Evolutionary conservation across 2,888 invertebrate genomes (phyloP), one percentile per base, ranked within the genome.

Genomic region (Alloscopus bannaensis): DNA sequence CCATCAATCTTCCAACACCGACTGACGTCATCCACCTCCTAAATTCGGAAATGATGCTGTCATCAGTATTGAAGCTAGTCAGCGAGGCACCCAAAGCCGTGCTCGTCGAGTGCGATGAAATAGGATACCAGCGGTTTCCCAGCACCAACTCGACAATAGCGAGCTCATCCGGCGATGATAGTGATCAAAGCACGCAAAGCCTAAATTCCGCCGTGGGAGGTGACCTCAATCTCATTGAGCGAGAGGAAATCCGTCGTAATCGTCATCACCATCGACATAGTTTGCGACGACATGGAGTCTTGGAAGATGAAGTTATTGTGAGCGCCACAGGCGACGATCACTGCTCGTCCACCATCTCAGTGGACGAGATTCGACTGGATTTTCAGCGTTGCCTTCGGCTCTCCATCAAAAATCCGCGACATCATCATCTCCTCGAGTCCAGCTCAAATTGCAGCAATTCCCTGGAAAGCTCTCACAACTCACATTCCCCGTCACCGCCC

Each of bases 11-110:
- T n/a, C n/a, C n/a, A n/a, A n/a, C n/a, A n/a, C n/a, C n/a, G n/a
- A n/a, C n/a, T n/a, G n/a, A n/a, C n/a, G n/a, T n/a, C n/a, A n/a
- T n/a, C n/a, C n/a, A n/a, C n/a, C n/a, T n/a, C n/a, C n/a, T n/a
- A n/a, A n/a, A n/a, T n/a, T n/a, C n/a, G n/a, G n/a, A n/a, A n/a
- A n/a, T n/a, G n/a, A n/a, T n/a, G n/a, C n/a, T n/a, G n/a, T n/a
- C 47, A n/a, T 6, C 57, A 85, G 85, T 85, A 28, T 50, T 85
- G 60, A 83, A 84, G 52, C 82, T 85, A 57, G 84, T 85, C 52
- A 84, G 82, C 68, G 85, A 85, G 60, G 84, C 84, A 29, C 85
- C 85, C 16, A 84, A 82, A 70, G 84, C 85, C 16, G 64, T 76
- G 16, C 82, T 84, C 31, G 77, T 84, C 28, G 83, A 84, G 65